These are phyloP conservation scores for Ryuthela nishihirai DNA, from an alignment of 2,888 invertebrate species.

Conservation along the genomic window DNA sequence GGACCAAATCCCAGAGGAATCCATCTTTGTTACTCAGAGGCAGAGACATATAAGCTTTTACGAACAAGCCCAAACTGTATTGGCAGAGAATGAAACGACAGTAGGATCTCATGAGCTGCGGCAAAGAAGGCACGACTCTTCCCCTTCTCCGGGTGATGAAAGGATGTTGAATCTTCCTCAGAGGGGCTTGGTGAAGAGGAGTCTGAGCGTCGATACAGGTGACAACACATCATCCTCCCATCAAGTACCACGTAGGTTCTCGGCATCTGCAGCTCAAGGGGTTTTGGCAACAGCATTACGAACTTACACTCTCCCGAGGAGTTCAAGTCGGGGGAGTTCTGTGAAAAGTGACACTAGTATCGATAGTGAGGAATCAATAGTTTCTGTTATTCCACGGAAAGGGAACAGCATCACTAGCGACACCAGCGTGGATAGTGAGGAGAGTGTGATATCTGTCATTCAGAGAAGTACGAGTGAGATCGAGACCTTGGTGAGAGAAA, in stretches of 20 bases:
- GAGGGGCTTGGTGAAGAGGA: constrained; percentile 37
- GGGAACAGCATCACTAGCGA: constrained; percentile 81
- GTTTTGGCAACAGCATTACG: constrained; percentile 13
- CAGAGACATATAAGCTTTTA: constrained; percentile 23
- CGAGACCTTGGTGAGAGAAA: constrained; percentile 12
- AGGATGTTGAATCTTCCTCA: constrained; percentile 1
- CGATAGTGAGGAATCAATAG: constrained; percentile 43
- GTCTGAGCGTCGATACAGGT: constrained; percentile 41
- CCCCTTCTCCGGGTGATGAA: constrained; percentile 4
- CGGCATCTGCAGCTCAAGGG: constrained; percentile 38
- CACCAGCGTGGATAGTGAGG: constrained; percentile 89
- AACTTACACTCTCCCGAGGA: constrained; percentile 20
- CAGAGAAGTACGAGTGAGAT: constrained; percentile 37
- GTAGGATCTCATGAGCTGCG: constrained; percentile 9
- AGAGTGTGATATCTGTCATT: constrained; percentile 89
- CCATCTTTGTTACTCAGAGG: constrained; percentile 1
- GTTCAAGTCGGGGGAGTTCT: constrained; percentile 30
- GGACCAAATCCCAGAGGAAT: constrained; percentile 10
- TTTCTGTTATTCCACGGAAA: constrained; percentile 45
- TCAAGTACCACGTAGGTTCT: constrained; percentile 36
- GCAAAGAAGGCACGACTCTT: constrained; percentile 2
- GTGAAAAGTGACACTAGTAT: constrained; percentile 41
- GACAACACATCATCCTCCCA: constrained; percentile 18
- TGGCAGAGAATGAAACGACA: constrained; percentile 4
- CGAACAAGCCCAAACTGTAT: constrained; percentile 30